Percentiles rank a stretch among this genome's conserved stretches.
Conservation (phyloP, 2,888 invertebrate species). For the Stenodera caucasica region DNA sequence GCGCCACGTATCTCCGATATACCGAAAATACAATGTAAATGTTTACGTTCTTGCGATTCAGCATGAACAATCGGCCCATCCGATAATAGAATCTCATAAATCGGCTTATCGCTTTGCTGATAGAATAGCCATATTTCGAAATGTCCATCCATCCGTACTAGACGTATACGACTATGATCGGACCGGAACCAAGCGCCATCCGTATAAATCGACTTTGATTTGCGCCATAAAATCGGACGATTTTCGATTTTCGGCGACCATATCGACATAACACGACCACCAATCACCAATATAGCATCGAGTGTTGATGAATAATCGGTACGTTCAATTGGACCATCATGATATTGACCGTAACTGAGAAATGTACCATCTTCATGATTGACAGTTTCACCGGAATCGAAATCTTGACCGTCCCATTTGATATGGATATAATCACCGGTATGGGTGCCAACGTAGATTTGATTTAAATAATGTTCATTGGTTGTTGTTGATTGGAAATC, state of each 20-base stretch:
- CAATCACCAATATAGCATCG: conserved; percentile 69
- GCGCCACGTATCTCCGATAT: neutral
- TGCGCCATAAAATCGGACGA: conserved; percentile 70
- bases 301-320: conserved; percentile 64
- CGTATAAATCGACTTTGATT: conserved; percentile 62
- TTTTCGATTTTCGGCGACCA: conserved; percentile 68
- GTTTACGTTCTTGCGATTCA: neutral
- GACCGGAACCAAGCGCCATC: conserved; percentile 53
- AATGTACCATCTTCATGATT: conserved; percentile 65
- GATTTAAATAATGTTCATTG: neutral
- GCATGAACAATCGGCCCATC: conserved; percentile 5
- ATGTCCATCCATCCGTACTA: conserved; percentile 72
- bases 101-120: conserved; percentile 64
- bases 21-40: neutral
- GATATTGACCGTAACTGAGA: conserved; percentile 56
- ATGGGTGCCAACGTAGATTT: conserved; percentile 26
- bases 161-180: conserved; percentile 56
- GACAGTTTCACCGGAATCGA: conserved; percentile 63
- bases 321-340: conserved; percentile 71
- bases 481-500: conserved; percentile 11
- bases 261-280: conserved; percentile 73
- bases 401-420: conserved; percentile 71
- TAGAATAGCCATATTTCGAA: conserved; percentile 82
- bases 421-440: conserved; percentile 51
- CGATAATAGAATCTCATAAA: neutral